These are phyloP conservation scores for Drosophila funebris DNA, from an alignment of 1,140 invertebrate genomes.

Conservation along the genomic window DNA sequence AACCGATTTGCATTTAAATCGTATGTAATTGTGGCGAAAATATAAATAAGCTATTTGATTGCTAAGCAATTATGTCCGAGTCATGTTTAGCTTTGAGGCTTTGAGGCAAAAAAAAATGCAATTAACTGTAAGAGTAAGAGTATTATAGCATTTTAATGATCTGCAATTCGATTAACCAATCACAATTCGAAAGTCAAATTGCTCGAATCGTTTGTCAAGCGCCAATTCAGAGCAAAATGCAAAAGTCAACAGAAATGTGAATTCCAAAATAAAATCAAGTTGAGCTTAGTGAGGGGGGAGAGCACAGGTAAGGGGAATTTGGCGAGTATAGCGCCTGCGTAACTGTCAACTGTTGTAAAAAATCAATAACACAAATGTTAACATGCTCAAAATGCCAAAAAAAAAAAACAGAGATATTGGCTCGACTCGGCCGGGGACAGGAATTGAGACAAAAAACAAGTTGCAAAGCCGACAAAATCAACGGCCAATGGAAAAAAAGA, in stretches of 20 bases:
- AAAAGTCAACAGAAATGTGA: slow-evolving; percentile 34
- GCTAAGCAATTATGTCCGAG: slow-evolving; percentile 8
- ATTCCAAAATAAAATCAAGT: slow-evolving; percentile 30
- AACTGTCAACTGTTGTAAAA: slow-evolving; percentile 76
- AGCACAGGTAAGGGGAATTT: not conserved
- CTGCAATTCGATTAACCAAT: slow-evolving; percentile 70
- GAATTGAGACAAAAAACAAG: slow-evolving; percentile 39
- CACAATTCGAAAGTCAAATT: slow-evolving; percentile 69
- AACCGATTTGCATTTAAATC: not conserved
- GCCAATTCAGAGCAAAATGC: slow-evolving; percentile 24
- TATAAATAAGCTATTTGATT: slow-evolving; percentile 11
- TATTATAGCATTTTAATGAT: slow-evolving; percentile 59
- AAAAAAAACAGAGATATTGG: slow-evolving; percentile 29
- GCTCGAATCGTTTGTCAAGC: slow-evolving; percentile 64
- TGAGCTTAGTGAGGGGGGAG: not conserved
- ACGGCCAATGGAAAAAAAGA: slow-evolving; percentile 29
- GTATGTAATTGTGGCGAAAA: slow-evolving; percentile 22
- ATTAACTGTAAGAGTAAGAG: slow-evolving; percentile 45
- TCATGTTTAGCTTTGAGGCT: not conserved
- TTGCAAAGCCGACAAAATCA: slow-evolving; percentile 43
- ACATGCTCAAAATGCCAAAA: slow-evolving; percentile 66
- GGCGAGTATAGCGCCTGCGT: slow-evolving; percentile 51
- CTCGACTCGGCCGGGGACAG: not conserved
- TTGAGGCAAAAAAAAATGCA: not conserved
- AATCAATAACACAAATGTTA: slow-evolving; percentile 81